Base-by-base conservation (phyloP, 2,113 vertebrate genomes). In the Gymnarchus niloticus region DNA sequence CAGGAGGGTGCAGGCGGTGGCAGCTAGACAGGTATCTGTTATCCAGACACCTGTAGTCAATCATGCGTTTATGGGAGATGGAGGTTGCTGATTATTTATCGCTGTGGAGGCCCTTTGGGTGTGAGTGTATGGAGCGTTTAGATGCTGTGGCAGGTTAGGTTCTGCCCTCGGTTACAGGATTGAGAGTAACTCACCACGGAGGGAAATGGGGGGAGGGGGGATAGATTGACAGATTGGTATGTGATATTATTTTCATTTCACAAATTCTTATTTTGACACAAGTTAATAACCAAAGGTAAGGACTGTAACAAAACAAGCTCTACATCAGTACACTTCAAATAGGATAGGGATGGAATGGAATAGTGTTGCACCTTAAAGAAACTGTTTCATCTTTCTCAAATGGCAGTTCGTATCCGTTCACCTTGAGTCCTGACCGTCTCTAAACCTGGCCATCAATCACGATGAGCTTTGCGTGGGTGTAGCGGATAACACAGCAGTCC, bases 11-110 rank as follows among this genome's bases (percentile, higher is more conserved):
- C 12, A 51, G 25, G 41, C 61, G 83, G 14, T 3, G 61, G 25
- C 19, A 28, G 48, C 28, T 37, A 33, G 61, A 9, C 48, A 21
- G 28, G 49, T 48, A 76, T 84, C 83, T 14, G 48, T 76, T 61
- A 84, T 73, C 61, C 28, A 19, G 25, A 49, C 83, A 54, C 28
- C n/a, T 76, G 49, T 61, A 84, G 61, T 84, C 83, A 84, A 28
- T 84, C 83, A 28, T 37, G 28, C 7, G 28, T 17, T 56, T 25
- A 44, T 33, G 17, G 17, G 12, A 52, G 52, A 56, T 3, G 25
- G 28, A 9, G 52, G 51, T 14, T 5, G 28, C 41, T 46, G 56
- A 44, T 37, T 23, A 46, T 65, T 57, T 46, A 69, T 84, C 14
- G 28, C 48, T 4, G 17, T 19, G 28, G 48, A 37, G 61, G 83